phyloP scores from a whole-genome alignment of 2,113 vertebrate species.

The Lagopus leucura region DNA sequence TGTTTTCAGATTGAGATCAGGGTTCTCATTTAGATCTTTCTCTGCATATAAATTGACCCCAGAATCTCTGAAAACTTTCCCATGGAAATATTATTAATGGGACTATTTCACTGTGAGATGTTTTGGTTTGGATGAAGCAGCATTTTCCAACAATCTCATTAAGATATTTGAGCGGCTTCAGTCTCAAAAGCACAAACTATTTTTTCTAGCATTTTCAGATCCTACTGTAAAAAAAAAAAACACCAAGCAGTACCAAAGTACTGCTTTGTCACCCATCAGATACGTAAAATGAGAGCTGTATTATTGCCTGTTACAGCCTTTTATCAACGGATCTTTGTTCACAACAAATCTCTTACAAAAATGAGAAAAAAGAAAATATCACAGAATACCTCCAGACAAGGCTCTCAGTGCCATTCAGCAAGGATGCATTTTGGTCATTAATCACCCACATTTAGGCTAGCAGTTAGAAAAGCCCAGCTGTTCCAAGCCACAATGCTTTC shows the following conservation, averaged over 20 bases:
- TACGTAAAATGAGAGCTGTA: neutral
- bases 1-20: slow-evolving; percentile 11
- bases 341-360: slow-evolving; percentile 18
- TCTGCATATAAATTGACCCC: slow-evolving; percentile 54
- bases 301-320: slow-evolving; percentile 1
- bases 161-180: slow-evolving; percentile 28
- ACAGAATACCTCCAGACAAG: slow-evolving; percentile 42
- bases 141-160: neutral
- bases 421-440: slow-evolving; percentile 70
- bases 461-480: slow-evolving; percentile 67
- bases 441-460: slow-evolving; percentile 61
- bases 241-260: neutral
- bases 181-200: neutral
- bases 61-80: slow-evolving; percentile 58
- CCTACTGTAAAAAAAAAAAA: neutral
- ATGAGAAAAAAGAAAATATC: slow-evolving; percentile 29
- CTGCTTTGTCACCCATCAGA: slow-evolving; percentile 37
- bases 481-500: slow-evolving; percentile 50
- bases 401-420: slow-evolving; percentile 58
- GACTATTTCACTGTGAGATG: neutral
- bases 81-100: slow-evolving; percentile 54
- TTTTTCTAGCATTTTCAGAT: neutral
- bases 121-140: slow-evolving; percentile 22
- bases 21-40: neutral
- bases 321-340: slow-evolving; percentile 65